These are phyloP conservation scores for Phylloscopus whistleri DNA, from an alignment of 2,113 vertebrate species.

Conservation along the genomic window DNA sequence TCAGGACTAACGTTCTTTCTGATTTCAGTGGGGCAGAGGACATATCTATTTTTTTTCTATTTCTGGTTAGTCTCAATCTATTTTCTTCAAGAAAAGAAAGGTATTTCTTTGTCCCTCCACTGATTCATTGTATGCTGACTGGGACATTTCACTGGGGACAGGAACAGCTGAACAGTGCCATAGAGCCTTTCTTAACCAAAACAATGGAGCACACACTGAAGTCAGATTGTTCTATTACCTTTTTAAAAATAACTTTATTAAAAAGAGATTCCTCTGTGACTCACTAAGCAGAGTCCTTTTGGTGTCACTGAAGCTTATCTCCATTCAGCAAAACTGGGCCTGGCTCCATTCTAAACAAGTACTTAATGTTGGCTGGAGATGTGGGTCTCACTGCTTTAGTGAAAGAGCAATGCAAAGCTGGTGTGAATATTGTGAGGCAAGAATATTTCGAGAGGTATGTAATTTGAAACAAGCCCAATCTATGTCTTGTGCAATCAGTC, in stretches of 20 bases:
- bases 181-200: neutral
- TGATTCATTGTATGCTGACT: neutral
- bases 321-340: neutral
- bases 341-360: neutral
- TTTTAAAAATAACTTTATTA: conserved; percentile 9
- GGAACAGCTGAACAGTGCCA: neutral
- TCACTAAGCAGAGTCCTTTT: neutral
- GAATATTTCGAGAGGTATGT: neutral
- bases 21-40: neutral
- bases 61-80: neutral
- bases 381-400: neutral
- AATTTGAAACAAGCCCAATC: neutral
- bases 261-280: conserved; percentile 18
- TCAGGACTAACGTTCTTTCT: neutral
- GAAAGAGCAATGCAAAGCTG: neutral
- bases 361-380: neutral
- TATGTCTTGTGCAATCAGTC: neutral
- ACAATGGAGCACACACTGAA: neutral
- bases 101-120: neutral
- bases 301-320: conserved; percentile 26
- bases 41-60: neutral
- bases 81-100: neutral
- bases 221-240: neutral
- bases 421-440: neutral
- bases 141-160: neutral